Base-by-base conservation (phyloP, 2,888 invertebrate genomes). In the Mythimna albipuncta region DNA sequence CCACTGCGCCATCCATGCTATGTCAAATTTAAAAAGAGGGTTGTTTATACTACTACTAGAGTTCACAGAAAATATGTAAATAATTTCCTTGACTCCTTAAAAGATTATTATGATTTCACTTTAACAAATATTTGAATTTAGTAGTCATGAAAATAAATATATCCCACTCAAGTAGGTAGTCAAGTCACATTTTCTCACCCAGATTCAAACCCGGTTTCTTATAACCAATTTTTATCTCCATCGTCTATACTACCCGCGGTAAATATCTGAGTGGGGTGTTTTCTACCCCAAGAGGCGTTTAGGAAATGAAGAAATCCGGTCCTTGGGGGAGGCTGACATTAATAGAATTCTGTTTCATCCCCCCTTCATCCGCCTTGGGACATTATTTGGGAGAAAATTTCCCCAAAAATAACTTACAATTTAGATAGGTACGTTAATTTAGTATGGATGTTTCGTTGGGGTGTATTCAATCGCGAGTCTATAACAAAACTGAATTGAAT, bases 291-390 rank as follows among this genome's bases (percentile, higher is more conserved):
- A 84, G 87, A 88, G 86, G 88, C 87, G 87, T 84, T 87, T 88
- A 93, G 94, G 93, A 94, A 94, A 94, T 94, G 92, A 93, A 93
- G 89, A 90, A 90, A 92, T 94, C 94, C 94, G 93, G 92, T 87
- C 88, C 77, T 78, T 79, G 83, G 89, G 85, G 84, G 81, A 82
- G 84, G 86, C 82, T 75, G 79, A 79, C 87, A 87, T 89, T 92
- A 93, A 93, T 93, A 91, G 92, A 92, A 93, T 92, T 90, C 89
- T 87, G 87, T 88, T 87, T 87, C 83, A 86, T 82, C 77, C 79
- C 79, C 76, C 81, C 70, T 73, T 75, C 79, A 80, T 82, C 79
- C 87, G 91, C 88, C 88, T 81, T 75, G 84, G 88, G 89, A 85
- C 84, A 85, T 88, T 86, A 87, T 88, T 86, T 85, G 83, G 85